These are phyloP conservation scores for Heliothis peltigera DNA, from an alignment of 2,888 invertebrate species.

Conservation along the genomic window DNA sequence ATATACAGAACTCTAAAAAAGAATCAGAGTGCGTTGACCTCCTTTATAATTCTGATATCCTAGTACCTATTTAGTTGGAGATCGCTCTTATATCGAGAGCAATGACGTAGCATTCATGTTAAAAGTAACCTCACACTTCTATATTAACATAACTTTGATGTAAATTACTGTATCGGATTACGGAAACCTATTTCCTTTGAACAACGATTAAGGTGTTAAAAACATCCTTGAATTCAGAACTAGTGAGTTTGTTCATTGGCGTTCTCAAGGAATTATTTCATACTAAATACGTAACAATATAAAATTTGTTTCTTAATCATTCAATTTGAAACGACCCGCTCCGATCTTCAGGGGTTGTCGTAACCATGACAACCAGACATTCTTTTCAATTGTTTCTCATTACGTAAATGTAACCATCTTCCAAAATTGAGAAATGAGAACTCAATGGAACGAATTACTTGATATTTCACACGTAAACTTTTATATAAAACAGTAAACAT, in stretches of 20 bases:
- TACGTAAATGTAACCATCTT: conserved; percentile 33
- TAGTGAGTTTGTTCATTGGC: neutral
- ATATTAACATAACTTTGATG: neutral
- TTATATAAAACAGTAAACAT: conserved; percentile 44
- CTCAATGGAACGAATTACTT: conserved; percentile 50
- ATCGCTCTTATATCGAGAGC: too few species aligned
- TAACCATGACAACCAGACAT: neutral
- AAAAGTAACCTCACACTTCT: neutral
- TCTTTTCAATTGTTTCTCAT: conserved; percentile 29
- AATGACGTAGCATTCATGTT: too few species aligned
- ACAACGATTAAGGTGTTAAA: neutral
- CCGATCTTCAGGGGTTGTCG: neutral
- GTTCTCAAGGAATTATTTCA: neutral
- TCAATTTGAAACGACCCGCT: neutral
- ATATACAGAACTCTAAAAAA: too few species aligned
- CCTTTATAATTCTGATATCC: too few species aligned
- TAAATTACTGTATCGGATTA: neutral
- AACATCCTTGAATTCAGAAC: conserved; percentile 1
- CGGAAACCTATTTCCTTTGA: conserved; percentile 1
- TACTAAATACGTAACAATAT: neutral
- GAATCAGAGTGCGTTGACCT: too few species aligned
- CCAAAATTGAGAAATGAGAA: conserved; percentile 40
- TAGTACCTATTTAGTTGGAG: too few species aligned
- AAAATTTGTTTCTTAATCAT: neutral
- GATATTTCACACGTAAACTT: conserved; percentile 46